Conservation (phyloP, 2,888 invertebrate genomes). For the Hetaerina titia region DNA sequence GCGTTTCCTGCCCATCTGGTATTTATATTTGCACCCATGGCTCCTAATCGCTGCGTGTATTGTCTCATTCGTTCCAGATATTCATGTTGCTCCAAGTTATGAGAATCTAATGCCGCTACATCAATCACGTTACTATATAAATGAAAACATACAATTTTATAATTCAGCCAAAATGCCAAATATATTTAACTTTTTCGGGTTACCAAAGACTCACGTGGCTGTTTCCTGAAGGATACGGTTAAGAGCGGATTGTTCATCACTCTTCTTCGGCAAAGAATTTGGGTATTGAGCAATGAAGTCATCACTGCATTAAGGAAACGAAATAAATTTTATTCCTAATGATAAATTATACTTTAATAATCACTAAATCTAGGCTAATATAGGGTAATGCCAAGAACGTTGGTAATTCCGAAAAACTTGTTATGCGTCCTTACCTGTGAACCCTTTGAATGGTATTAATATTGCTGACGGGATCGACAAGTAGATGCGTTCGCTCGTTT, state of each 20-base stretch:
- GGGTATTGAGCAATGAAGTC: conserved; percentile 82
- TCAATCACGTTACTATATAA: conserved; percentile 91
- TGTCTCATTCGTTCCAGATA: conserved; percentile 89
- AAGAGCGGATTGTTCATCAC: conserved; percentile 94
- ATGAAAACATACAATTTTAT: not conserved
- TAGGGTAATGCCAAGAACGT: too few relatives aligned
- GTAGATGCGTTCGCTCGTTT: conserved; percentile 88
- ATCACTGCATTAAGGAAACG: conserved; percentile 78
- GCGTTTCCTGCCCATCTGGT: conserved; percentile 53
- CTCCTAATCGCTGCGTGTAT: conserved; percentile 81
- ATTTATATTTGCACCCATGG: conserved; percentile 70
- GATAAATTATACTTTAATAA: not conserved
- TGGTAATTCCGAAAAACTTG: not conserved
- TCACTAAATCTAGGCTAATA: too few relatives aligned
- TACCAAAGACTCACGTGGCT: conserved; percentile 85
- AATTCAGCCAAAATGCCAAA: not conserved
- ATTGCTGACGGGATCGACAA: conserved; percentile 88
- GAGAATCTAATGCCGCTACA: conserved; percentile 93
- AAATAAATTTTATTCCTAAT: not conserved
- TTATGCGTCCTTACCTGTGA: conserved; percentile 78
- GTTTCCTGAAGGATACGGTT: conserved; percentile 94
- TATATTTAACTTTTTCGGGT: not conserved
- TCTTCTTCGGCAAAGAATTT: conserved; percentile 85
- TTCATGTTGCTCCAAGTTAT: conserved; percentile 92
- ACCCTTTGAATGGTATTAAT: conserved; percentile 86